Evolutionary conservation across 1,140 invertebrate species (phyloP), one percentile per base, ranked within the genome.

Genomic region (Zaprionus capensis): DNA sequence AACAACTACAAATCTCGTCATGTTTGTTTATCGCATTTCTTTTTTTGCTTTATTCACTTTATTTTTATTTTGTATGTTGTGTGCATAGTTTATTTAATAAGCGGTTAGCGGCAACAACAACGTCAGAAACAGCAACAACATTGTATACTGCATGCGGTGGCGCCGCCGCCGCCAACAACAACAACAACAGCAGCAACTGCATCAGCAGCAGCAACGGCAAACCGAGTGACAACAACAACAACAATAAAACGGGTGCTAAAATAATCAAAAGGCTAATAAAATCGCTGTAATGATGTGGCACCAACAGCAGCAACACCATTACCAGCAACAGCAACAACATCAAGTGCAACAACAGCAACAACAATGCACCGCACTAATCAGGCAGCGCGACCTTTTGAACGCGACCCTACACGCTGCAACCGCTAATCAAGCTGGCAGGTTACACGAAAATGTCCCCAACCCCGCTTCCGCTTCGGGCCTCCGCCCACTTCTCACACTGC

Each of bases 371-470:
- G 5, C 24, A 57, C 53, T 57, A 67, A 68, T 68, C 66, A 68
- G 14, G 22, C 55, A 68, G 22, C 36, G 24, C 26, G 67, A 81
- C 69, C 71, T 65, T 71, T 76, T 66, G 61, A 65, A 69, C 44
- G 44, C 41, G 65, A 74, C 41, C 22, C 51, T 71, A 65, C 56
- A 57, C 71, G 38, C 63, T 71, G 71, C 58, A 85, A 91, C 88
- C 88, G 88, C 88, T 91, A 91, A 91, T 91, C 88, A 91, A 91
- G 81, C 87, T 82, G 68, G 67, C 79, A 91, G 87, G 81, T 80
- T 74, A 69, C 56, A 49, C 51, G 44, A 36, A 51, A 58, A 55
- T 24, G 38, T 15, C 28, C 11, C 26, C 17, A 46, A 49, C 38
- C 38, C 26, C 26, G 38, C 41, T 4, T 20, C 22, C 26, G 28